Evolutionary conservation across 2,113 vertebrate genomes (phyloP), one percentile per base, ranked within the genome.

Genomic region (Cyrtonyx montezumae): DNA sequence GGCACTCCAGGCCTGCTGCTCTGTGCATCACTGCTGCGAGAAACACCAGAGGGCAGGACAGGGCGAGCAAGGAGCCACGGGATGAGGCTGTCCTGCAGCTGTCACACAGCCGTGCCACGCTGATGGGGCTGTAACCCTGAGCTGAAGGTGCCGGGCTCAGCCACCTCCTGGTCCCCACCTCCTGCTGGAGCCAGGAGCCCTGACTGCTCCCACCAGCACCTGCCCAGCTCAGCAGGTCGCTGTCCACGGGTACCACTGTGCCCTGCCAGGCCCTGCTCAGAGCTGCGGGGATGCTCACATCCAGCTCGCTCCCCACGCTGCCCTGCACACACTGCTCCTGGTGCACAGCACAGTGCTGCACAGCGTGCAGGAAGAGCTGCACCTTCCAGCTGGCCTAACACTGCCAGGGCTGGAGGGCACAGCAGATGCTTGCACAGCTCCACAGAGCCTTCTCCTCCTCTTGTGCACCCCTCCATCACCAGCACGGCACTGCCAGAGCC

Each of bases 231-330:
- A 34, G 7, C n/a, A 65, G 26, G 18, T 1, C 22, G 37, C 42
- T 1, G 2, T 66, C 58, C 62, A 5, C 1, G 74, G 78, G 46
- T 63, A 43, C 2, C 1, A 3, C 70, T 26, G 55, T 43, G 45
- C 61, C 89, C 53, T 51, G 80, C 36, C 70, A 40, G 56, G 56
- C 62, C 55, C 49, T 61, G 67, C 61, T 42, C 56, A 48, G 25
- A 2, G 0, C 34, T 23, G 55, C 40, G 2, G 56, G 66, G 70
- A 70, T 3, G 0, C 30, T 19, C 2, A n/a, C 2, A 7, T 74
- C 69, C 56, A 8, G 4, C 16, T 66, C 30, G 34, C 40, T 71
- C 32, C n/a, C 3, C 0, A 5, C 8, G 16, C 40, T 40, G n/a
- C 73, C 40, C 37, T 5, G 30, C 62, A 53, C 51, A 53, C 82